Evolutionary conservation across 2,888 invertebrate species (phyloP).

Genomic region (Amphiduros pacificus): DNA sequence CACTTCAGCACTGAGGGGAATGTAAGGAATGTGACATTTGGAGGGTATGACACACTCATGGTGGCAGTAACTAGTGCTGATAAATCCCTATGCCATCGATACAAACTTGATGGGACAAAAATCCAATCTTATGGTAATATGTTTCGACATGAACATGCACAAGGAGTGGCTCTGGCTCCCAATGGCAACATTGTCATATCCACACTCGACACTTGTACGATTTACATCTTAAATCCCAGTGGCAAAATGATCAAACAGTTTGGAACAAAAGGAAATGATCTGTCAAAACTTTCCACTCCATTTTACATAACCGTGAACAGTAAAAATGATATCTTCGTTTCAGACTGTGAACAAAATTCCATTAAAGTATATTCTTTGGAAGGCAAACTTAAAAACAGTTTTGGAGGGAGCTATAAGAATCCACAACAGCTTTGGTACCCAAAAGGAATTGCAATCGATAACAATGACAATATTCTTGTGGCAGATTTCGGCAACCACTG

Average conservation of each 20-base stretch:
- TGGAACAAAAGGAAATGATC: conserved; percentile 45
- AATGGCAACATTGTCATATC: conserved; percentile 41
- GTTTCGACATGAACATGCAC: conserved; percentile 28
- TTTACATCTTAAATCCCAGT: conserved; percentile 37
- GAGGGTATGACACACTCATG: conserved; percentile 12
- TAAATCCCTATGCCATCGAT: conserved; percentile 15
- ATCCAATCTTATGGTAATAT: conserved; percentile 4
- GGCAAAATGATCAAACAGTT: conserved; percentile 43
- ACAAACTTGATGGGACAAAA: conserved; percentile 10
- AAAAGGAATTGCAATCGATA: conserved; percentile 44
- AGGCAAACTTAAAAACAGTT: conserved; percentile 43
- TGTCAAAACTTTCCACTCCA: conserved; percentile 41
- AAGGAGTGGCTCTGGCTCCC: conserved; percentile 38
- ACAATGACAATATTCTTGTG: conserved; percentile 44
- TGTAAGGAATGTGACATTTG: neutral
- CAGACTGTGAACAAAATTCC: conserved; percentile 43
- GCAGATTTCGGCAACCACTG: conserved; percentile 49
- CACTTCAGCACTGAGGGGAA: conserved; percentile 10
- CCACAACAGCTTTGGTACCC: conserved; percentile 42
- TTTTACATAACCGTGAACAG: conserved; percentile 39
- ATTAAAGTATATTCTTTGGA: conserved; percentile 40
- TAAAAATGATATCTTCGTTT: conserved; percentile 46
- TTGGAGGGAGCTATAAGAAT: conserved; percentile 37
- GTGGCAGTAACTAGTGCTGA: conserved; percentile 8
- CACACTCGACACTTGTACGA: conserved; percentile 37